phyloP scores from a whole-genome alignment of 92 coral and sea anemone genomes.

The Virgularia gustaviana region DNA sequence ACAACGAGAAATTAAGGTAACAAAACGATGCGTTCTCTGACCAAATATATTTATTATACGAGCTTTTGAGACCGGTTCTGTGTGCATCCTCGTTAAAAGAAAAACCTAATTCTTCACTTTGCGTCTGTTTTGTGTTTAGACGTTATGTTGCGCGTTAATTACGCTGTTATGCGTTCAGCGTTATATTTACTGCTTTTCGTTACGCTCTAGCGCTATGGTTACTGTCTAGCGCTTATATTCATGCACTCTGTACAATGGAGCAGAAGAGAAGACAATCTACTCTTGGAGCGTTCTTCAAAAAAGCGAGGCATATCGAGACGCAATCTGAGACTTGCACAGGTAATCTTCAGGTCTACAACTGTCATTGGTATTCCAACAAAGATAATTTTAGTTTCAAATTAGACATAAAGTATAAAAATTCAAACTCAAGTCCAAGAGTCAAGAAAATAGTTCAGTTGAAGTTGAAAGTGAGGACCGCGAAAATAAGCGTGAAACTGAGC shows the following conservation, averaged over 20 bases:
- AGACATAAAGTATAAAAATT: background rate
- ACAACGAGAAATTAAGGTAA: too few relatives aligned
- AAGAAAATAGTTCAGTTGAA: background rate
- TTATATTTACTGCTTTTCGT: too few relatives aligned
- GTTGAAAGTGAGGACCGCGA: constrained; percentile 14
- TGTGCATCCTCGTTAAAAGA: too few relatives aligned
- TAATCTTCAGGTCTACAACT: background rate
- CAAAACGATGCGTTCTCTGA: too few relatives aligned
- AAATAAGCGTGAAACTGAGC: constrained; percentile 21
- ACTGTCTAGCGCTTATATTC: background rate
- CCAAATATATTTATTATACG: too few relatives aligned
- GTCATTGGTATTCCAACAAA: background rate
- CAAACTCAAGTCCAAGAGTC: background rate
- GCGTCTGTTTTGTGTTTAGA: too few relatives aligned
- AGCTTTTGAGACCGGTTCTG: too few relatives aligned
- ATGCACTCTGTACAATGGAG: too few relatives aligned
- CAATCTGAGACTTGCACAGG: background rate
- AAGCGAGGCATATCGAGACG: background rate
- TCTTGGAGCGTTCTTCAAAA: background rate
- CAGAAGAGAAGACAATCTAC: background rate
- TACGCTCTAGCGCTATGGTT: background rate
- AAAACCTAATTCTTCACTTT: too few relatives aligned
- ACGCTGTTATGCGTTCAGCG: too few relatives aligned
- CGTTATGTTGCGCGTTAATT: too few relatives aligned
- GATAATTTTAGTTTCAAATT: background rate